Evolutionary conservation across 2,113 vertebrate species (phyloP), one percentile per base, ranked within the genome.

Genomic region (Quiscalus mexicanus): DNA sequence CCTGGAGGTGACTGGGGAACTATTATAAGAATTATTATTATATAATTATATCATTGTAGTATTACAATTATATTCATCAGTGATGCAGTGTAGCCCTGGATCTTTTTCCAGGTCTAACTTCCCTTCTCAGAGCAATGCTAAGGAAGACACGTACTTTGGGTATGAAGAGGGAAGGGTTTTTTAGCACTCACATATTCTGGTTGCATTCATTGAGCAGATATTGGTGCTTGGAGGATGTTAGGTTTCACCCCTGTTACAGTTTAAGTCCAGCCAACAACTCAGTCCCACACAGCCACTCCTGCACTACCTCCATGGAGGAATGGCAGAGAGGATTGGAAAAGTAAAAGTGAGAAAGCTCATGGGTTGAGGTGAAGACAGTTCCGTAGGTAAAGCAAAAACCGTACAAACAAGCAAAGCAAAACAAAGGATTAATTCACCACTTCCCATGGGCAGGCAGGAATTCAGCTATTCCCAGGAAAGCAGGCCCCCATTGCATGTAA

Each of bases 271-370:
- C 11, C 20, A 23, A 33, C 21, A 75, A 5, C 24, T 69, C 19
- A 45, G 55, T 18, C 11, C 21, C 37, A 35, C 28, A 17, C 15
- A 80, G 33, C 15, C 0, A 1, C 20, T 63, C 16, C 24, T 0
- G 0, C 20, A 47, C n/a, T 47, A 21, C 24, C 10, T n/a, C 64
- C n/a, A n/a, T 6, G 13, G n/a, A 47, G 41, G 28, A 63, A 47
- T 25, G 11, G n/a, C n/a, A 41, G 41, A 70, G 41, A 47, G 24
- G 9, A 49, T 1, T 71, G 49, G 25, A 79, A 71, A 52, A 69
- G 44, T 53, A 39, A 64, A 45, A 65, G 14, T 27, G 9, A 52
- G 37, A 56, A 31, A 64, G 14, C 25, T 56, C 49, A 31, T 49
- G 25, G 17, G 3, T 27, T 64, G 35, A 80, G 49, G 21, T 49